Percentiles rank a stretch among this genome's conserved stretches.
Conservation (phyloP, 2,113 vertebrate species). For the Syngnathus floridae region DNA sequence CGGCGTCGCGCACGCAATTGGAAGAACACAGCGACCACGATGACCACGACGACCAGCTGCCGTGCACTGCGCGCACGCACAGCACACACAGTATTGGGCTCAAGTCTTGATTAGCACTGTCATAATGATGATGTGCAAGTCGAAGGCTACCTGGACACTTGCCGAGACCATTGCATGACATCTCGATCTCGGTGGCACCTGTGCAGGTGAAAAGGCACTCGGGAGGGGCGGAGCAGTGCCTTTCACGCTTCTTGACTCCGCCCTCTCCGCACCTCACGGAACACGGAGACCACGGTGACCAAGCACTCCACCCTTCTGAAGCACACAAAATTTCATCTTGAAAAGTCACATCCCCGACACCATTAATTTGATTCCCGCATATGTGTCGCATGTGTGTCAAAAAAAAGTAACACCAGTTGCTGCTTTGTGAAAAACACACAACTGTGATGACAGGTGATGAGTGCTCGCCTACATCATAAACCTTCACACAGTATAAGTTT, state of each 20-base stretch:
- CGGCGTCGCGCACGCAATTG: neutral
- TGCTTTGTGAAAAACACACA: no score
- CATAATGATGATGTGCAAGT: no score
- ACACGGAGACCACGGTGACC: constrained; percentile 44
- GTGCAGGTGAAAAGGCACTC: constrained; percentile 29
- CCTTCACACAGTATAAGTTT: no score
- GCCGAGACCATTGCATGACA: neutral
- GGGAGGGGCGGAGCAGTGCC: constrained; percentile 22
- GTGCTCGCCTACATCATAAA: no score
- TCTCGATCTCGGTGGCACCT: constrained; percentile 6
- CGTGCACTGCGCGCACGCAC: constrained; percentile 42
- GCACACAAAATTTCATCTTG: neutral
- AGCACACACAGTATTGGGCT: neutral
- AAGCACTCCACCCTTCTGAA: constrained; percentile 36
- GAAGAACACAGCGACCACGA: constrained; percentile 39
- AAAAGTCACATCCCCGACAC: no score
- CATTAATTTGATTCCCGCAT: no score
- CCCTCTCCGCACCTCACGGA: constrained; percentile 43
- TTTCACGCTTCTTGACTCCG: constrained; percentile 30
- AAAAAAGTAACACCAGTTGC: no score
- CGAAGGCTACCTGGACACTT: constrained; percentile 44
- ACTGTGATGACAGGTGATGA: no score
- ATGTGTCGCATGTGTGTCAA: no score
- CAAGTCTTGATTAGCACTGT: no score
- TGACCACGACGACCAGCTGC: constrained; percentile 47